Conservation (phyloP, 2,888 invertebrate genomes). For the Aphodius granarius region DNA sequence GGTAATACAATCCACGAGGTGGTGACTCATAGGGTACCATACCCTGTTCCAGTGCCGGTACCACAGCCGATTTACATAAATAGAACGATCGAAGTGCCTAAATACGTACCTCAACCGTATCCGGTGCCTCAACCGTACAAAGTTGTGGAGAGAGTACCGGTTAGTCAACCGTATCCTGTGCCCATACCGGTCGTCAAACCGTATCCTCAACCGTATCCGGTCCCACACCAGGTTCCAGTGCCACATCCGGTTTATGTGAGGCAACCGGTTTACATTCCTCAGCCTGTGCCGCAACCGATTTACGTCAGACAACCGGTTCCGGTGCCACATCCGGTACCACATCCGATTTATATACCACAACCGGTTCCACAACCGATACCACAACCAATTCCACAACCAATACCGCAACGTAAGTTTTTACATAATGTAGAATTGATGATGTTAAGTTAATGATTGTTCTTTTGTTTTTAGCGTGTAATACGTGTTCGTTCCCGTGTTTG, state of each 20-base stretch:
- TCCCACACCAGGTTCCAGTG: not conserved
- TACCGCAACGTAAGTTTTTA: constrained; percentile 1
- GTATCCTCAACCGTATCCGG: not conserved
- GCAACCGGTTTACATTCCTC: not conserved
- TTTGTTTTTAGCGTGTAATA: not conserved
- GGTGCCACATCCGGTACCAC: not conserved
- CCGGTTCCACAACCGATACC: not conserved
- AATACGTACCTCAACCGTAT: not conserved
- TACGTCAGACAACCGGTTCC: not conserved
- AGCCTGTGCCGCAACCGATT: not conserved
- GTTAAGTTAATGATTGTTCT: not conserved
- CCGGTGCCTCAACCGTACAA: not conserved
- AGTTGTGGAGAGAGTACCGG: not conserved
- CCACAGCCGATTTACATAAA: not conserved
- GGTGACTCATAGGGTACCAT: not conserved
- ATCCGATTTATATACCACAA: constrained; percentile 1
- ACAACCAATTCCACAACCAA: not conserved
- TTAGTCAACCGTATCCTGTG: not conserved
- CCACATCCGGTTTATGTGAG: not conserved
- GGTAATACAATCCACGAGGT: not conserved
- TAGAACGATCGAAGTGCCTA: not conserved
- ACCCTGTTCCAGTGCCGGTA: constrained; percentile 1
- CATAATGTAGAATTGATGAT: not conserved
- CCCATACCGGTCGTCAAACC: constrained; percentile 1
- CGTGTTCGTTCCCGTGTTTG: not conserved